These are phyloP conservation scores for Porites australiensis DNA, from an alignment of 64 coral and sea anemone species.

Conservation along the genomic window DNA sequence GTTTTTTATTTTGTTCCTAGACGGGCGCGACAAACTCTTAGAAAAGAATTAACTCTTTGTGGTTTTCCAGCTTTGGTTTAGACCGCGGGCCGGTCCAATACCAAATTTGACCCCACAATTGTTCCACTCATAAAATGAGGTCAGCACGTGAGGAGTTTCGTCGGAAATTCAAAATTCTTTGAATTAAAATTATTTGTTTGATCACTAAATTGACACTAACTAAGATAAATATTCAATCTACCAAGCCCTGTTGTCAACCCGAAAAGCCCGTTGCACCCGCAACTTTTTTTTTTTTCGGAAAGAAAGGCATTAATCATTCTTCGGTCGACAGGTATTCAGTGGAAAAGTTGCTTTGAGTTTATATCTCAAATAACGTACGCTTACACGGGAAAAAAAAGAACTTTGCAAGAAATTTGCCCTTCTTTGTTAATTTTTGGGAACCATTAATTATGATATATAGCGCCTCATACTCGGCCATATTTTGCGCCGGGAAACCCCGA, in stretches of 20 bases:
- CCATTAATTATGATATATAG: neutral
- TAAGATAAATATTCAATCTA: slow-evolving; percentile 6
- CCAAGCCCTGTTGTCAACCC: neutral
- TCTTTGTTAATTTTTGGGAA: slow-evolving; percentile 18
- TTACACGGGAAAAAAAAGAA: neutral
- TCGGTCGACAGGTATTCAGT: neutral
- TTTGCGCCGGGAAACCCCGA: neutral
- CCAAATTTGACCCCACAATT: neutral
- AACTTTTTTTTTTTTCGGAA: neutral
- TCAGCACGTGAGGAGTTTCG: too few relatives aligned
- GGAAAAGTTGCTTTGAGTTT: neutral
- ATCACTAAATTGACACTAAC: neutral
- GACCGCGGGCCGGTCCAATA: neutral
- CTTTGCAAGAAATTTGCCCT: neutral
- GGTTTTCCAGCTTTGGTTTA: neutral
- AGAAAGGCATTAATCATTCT: too few relatives aligned
- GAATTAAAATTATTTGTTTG: slow-evolving; percentile 34
- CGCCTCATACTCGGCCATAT: neutral
- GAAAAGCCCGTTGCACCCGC: slow-evolving; percentile 18
- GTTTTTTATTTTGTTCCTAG: slow-evolving; percentile 18
- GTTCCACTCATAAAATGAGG: neutral
- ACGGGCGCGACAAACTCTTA: neutral
- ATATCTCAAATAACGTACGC: neutral
- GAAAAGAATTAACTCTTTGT: slow-evolving; percentile 12
- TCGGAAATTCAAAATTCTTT: slow-evolving; percentile 24